phyloP scores from a whole-genome alignment of 2,888 invertebrate species.

The Pollenia angustigena region DNA sequence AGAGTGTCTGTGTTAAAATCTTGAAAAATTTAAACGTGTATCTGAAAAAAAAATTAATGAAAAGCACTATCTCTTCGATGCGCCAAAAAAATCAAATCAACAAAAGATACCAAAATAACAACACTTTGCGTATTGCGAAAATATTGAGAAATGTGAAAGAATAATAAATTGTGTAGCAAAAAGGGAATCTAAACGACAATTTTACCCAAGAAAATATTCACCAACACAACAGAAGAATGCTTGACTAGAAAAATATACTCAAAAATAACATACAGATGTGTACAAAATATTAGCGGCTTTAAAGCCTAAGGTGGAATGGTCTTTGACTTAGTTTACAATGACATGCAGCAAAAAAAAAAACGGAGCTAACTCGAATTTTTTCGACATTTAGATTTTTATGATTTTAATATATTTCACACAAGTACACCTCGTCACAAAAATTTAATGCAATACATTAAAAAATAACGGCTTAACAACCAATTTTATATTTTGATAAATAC shows the following conservation, averaged over 20 bases:
- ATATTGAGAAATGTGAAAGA: slow-evolving; percentile 57
- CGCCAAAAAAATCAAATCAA: slow-evolving; percentile 34
- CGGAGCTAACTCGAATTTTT: too few species aligned
- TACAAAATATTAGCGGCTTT: slow-evolving; percentile 32
- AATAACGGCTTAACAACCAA: too few species aligned
- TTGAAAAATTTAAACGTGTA: slow-evolving; percentile 53
- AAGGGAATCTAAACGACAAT: slow-evolving; percentile 48
- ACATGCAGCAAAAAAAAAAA: too few species aligned
- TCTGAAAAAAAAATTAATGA: slow-evolving; percentile 21
- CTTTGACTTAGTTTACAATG: too few species aligned
- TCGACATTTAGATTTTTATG: too few species aligned
- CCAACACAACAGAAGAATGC: slow-evolving; percentile 12
- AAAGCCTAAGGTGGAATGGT: too few species aligned
- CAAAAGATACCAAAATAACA: slow-evolving; percentile 30
- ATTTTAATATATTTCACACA: too few species aligned
- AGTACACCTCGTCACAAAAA: too few species aligned
- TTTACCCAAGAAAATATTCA: slow-evolving; percentile 41
- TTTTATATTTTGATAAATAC: too few species aligned
- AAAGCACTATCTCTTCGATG: slow-evolving; percentile 40
- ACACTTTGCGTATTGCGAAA: slow-evolving; percentile 60
- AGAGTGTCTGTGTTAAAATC: slow-evolving; percentile 58
- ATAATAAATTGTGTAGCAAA: slow-evolving; percentile 45
- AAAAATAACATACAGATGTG: slow-evolving; percentile 47
- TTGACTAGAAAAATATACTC: slow-evolving; percentile 1
- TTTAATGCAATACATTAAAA: too few species aligned